Conservation (phyloP, 2,113 vertebrate genomes). For the Opisthocomus hoazin region DNA sequence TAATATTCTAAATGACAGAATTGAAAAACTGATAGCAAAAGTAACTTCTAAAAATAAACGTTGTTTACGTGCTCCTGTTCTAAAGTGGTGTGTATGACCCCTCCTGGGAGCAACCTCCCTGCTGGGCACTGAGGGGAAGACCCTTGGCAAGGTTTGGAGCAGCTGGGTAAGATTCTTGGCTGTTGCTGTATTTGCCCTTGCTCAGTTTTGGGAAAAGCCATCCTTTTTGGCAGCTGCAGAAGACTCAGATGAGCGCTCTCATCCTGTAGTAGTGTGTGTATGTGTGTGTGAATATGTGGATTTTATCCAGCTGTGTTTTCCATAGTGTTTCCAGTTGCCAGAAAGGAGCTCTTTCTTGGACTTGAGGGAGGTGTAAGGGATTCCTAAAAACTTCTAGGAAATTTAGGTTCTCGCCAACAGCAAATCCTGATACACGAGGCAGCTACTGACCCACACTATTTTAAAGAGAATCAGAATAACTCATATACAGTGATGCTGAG, state of each 20-base stretch:
- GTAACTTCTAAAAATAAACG: not conserved
- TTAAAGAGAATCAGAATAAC: not conserved
- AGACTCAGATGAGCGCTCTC: not conserved
- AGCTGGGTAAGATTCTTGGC: not conserved
- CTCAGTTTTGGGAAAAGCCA: not conserved
- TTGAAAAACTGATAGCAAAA: not conserved
- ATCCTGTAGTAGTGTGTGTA: not conserved
- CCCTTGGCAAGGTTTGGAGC: not conserved
- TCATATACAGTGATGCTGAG: not conserved
- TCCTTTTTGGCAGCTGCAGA: not conserved
- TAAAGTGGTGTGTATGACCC: not conserved
- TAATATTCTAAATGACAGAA: not conserved
- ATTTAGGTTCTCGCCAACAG: not conserved
- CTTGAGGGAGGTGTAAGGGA: not conserved
- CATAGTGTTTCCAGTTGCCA: not conserved
- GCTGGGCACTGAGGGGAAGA: not conserved
- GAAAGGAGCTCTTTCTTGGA: not conserved
- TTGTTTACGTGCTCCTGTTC: not conserved
- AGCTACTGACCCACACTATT: not conserved
- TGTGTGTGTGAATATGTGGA: not conserved
- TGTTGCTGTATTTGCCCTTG: not conserved
- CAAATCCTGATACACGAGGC: not conserved
- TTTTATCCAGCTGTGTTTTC: conserved; percentile 17
- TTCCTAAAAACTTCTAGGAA: not conserved
- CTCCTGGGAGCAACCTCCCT: not conserved